A percentile compares a stretch with the other conserved stretches of the same genome.
phyloP scores from a whole-genome alignment of 2,888 invertebrate species.

The Nomada goodeniana region DNA sequence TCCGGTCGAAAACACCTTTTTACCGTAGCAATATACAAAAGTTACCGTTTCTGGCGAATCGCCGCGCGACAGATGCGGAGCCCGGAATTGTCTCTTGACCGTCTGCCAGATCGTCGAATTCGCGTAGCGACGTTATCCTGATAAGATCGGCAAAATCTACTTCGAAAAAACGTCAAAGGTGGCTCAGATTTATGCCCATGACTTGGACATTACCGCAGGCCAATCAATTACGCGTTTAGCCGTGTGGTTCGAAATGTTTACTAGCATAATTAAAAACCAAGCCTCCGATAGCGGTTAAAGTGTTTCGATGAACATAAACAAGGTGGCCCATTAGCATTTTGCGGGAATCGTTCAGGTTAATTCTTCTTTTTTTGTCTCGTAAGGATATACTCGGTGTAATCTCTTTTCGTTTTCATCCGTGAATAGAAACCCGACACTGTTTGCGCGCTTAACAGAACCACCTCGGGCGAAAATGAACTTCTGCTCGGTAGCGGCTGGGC shows the following conservation, averaged over 20 bases:
- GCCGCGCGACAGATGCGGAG: background rate
- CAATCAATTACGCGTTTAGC: constrained; percentile 36
- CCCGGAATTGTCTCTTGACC: constrained; percentile 34
- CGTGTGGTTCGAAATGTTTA: constrained; percentile 29
- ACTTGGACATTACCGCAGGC: constrained; percentile 8
- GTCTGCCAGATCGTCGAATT: constrained; percentile 19
- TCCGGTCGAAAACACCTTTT: background rate
- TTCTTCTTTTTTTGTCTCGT: background rate
- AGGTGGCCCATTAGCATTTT: constrained; percentile 41
- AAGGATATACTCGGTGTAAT: background rate
- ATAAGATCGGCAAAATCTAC: constrained; percentile 45
- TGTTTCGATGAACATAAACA: constrained; percentile 17
- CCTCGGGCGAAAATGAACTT: constrained; percentile 19
- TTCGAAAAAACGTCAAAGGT: constrained; percentile 8
- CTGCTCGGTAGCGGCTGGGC: constrained; percentile 33
- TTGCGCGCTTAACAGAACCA: constrained; percentile 27
- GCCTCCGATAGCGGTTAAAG: constrained; percentile 14
- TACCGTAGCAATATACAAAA: background rate
- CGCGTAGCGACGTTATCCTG: constrained; percentile 22
- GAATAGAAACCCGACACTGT: constrained; percentile 21
- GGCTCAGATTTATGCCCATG: constrained; percentile 16
- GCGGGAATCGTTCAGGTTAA: background rate
- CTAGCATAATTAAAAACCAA: constrained; percentile 37
- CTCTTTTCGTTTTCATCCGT: background rate
- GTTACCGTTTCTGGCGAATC: constrained; percentile 5